A percentile compares a stretch with the other conserved stretches of the same genome.
phyloP scores from a whole-genome alignment of 2,888 invertebrate species.

The Nemotelus nigrinus region DNA sequence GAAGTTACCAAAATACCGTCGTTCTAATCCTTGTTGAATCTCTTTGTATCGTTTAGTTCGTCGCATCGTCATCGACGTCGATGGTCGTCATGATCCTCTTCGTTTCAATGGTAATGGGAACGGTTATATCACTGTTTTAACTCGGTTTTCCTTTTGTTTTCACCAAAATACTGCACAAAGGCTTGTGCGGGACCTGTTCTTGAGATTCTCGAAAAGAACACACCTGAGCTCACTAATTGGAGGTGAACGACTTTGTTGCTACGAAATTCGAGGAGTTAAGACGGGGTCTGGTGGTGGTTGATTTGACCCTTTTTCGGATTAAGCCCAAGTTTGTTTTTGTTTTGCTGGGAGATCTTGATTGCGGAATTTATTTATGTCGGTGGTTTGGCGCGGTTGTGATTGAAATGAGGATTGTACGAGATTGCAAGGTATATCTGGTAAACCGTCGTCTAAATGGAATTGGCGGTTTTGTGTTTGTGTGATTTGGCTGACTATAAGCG shows the following conservation, averaged over 20 bases:
- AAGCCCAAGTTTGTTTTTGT: not conserved
- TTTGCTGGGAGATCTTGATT: not conserved
- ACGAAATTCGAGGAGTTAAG: not conserved
- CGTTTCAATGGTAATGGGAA: not conserved
- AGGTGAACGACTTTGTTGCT: conserved; percentile 28
- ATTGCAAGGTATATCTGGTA: too few species aligned
- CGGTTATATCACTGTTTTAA: not conserved
- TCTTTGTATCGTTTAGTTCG: conserved; percentile 20
- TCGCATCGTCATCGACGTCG: not conserved
- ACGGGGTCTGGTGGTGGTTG: not conserved
- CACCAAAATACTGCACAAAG: not conserved
- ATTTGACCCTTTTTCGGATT: conserved; percentile 10
- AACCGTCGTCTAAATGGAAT: too few species aligned
- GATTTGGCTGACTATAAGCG: too few species aligned
- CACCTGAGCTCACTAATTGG: conserved; percentile 15
- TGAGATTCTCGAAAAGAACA: not conserved
- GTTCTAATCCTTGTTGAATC: conserved; percentile 18
- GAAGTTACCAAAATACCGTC: conserved; percentile 24
- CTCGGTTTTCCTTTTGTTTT: too few species aligned
- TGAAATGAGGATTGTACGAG: not conserved
- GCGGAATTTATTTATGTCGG: not conserved
- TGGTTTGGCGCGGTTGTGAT: not conserved
- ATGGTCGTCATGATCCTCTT: not conserved
- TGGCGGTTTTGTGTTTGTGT: too few species aligned
- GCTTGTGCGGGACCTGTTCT: not conserved